phyloP scores from a whole-genome alignment of 2,888 invertebrate species.

The Drosophila yooni region DNA sequence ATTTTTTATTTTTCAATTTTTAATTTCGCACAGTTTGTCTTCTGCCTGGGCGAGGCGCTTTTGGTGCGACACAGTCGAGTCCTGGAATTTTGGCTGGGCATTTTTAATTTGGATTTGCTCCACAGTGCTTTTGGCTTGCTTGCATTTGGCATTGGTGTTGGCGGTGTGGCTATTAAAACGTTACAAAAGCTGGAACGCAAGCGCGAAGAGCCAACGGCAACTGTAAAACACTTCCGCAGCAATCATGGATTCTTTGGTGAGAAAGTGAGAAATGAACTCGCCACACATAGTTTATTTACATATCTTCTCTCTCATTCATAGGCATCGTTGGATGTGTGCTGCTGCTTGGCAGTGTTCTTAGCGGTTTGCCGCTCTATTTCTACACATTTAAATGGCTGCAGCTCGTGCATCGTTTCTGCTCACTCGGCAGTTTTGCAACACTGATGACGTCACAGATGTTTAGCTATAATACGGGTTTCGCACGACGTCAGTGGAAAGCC shows the following conservation, averaged over 20 bases:
- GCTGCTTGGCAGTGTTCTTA: conserved; percentile 65
- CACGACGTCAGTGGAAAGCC: conserved; percentile 73
- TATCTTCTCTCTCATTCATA: conserved; percentile 33
- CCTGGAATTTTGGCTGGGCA: conserved; percentile 57
- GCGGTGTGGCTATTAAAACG: conserved; percentile 70
- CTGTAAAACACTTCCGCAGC: conserved; percentile 76
- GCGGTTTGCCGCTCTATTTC: conserved; percentile 60
- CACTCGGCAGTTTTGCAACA: conserved; percentile 69
- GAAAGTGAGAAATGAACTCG: conserved; percentile 18
- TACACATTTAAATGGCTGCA: conserved; percentile 39
- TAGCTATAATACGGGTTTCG: conserved; percentile 82
- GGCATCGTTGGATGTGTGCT: conserved; percentile 78
- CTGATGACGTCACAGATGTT: conserved; percentile 78
- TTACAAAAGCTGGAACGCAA: conserved; percentile 62
- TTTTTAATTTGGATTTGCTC: conserved; percentile 60
- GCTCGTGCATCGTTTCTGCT: conserved; percentile 70
- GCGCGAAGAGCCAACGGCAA: conserved; percentile 75
- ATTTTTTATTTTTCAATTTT: not conserved
- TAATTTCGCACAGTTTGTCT: conserved; percentile 69
- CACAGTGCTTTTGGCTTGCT: conserved; percentile 74
- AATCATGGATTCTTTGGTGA: conserved; percentile 79
- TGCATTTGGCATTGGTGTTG: conserved; percentile 78
- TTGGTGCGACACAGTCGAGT: conserved; percentile 73
- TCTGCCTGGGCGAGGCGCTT: conserved; percentile 81
- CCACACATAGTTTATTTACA: conserved; percentile 17